Percentiles rank a stretch among this genome's conserved stretches.
phyloP scores from a whole-genome alignment of 64 coral and sea anemone species.

The Montipora sp. region DNA sequence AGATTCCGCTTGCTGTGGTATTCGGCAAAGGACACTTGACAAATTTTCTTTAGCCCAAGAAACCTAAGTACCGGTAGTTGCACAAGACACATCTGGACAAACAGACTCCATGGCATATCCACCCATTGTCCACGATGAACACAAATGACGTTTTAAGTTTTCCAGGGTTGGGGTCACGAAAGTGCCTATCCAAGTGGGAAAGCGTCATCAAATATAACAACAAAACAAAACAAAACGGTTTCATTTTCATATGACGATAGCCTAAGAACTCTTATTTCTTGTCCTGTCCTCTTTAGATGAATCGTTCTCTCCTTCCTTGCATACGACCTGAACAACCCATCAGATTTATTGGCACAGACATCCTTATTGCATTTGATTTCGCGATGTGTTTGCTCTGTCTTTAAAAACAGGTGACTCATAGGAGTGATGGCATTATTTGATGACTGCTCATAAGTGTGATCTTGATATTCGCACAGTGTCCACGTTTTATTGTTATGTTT shows the following conservation, averaged over 20 bases:
- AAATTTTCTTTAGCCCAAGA: not conserved
- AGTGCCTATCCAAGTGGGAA: slow-evolving; percentile 28
- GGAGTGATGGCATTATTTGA: not conserved
- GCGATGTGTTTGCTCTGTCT: not conserved
- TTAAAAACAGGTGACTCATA: not conserved
- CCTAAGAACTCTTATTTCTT: slow-evolving; percentile 30
- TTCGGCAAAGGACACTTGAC: slow-evolving; percentile 23
- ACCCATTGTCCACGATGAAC: slow-evolving; percentile 57
- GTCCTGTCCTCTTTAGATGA: not conserved
- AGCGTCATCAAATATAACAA: slow-evolving; percentile 36
- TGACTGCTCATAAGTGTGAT: not conserved
- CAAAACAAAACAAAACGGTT: slow-evolving; percentile 55
- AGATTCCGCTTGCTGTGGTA: slow-evolving; percentile 19
- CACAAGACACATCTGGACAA: slow-evolving; percentile 39
- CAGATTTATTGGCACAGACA: not conserved
- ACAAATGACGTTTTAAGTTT: slow-evolving; percentile 51
- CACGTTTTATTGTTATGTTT: not conserved
- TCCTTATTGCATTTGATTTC: not conserved
- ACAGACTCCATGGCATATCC: slow-evolving; percentile 33
- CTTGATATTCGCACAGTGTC: not conserved
- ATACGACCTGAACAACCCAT: not conserved
- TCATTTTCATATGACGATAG: slow-evolving; percentile 35
- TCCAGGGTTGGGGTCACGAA: slow-evolving; percentile 43
- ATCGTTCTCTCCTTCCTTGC: not conserved
- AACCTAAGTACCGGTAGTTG: not conserved